Evolutionary conservation across 2,888 invertebrate species (phyloP).

Genomic region (Hydroisotoma schaefferi): DNA sequence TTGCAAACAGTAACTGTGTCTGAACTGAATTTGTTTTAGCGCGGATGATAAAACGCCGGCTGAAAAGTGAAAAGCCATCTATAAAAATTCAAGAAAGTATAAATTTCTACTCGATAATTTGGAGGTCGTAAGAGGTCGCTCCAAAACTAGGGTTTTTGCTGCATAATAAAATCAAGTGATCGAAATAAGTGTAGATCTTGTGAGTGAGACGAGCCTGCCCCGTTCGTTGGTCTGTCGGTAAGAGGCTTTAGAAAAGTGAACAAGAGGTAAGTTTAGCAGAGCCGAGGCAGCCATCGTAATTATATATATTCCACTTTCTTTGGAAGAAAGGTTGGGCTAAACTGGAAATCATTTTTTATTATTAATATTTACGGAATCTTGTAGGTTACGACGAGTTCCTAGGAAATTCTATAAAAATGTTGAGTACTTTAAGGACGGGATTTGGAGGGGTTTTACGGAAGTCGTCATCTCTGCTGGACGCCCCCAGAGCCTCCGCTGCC

Average conservation of each 20-base stretch:
- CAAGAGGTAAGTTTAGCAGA: not conserved
- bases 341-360: no score
- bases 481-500: slow-evolving; percentile 56
- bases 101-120: no score
- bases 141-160: no score
- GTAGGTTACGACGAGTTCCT: slow-evolving; percentile 3
- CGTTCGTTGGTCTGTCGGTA: slow-evolving; percentile 4
- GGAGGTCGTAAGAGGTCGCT: no score
- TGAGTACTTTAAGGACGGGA: slow-evolving; percentile 43
- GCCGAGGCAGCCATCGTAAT: slow-evolving; percentile 3
- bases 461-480: slow-evolving; percentile 56
- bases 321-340: slow-evolving; percentile 5
- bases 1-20: no score
- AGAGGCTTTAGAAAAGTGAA: not conserved
- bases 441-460: slow-evolving; percentile 60
- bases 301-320: no score
- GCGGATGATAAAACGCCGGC: no score
- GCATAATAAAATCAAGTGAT: no score
- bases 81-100: no score
- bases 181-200: no score
- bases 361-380: not conserved
- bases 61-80: no score
- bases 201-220: not conserved
- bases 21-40: no score
- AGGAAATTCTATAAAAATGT: slow-evolving; percentile 30